Conservation (phyloP, 2,113 vertebrate genomes). For the Erpornis zantholeuca region DNA sequence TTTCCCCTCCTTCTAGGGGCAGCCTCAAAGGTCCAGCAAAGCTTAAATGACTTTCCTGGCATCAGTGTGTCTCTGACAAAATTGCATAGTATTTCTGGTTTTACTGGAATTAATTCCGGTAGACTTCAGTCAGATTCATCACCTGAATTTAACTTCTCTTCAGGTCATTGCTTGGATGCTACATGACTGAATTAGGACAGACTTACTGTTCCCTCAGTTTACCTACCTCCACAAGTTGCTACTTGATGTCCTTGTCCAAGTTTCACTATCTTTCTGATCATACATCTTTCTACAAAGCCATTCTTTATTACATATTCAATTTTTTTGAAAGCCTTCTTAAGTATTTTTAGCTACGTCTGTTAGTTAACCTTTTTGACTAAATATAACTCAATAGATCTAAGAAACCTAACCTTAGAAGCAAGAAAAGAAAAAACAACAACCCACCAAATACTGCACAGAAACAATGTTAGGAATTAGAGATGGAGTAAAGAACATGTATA, state of each 20-base stretch:
- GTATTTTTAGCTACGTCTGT: not conserved
- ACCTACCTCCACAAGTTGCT: not conserved
- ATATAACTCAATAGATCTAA: not conserved
- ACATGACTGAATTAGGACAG: not conserved
- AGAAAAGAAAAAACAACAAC: not conserved
- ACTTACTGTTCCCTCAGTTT: not conserved
- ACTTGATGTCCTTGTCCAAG: not conserved
- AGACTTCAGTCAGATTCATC: not conserved
- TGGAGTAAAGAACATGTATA: not conserved
- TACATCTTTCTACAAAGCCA: not conserved
- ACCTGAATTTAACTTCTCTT: not conserved
- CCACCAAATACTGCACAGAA: not conserved
- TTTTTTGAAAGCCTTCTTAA: not conserved
- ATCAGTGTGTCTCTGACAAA: not conserved
- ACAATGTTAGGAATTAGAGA: not conserved
- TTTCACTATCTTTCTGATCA: not conserved
- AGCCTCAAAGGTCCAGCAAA: not conserved
- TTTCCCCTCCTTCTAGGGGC: not conserved
- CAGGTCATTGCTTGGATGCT: not conserved
- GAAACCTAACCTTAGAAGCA: not conserved
- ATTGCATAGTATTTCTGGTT: not conserved
- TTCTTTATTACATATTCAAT: not conserved
- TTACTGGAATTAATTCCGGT: not conserved
- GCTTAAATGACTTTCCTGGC: not conserved
- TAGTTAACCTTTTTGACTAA: not conserved